These are phyloP conservation scores for Chiloscyllium plagiosum DNA, from an alignment of 2,113 vertebrate genomes.

Conservation along the genomic window DNA sequence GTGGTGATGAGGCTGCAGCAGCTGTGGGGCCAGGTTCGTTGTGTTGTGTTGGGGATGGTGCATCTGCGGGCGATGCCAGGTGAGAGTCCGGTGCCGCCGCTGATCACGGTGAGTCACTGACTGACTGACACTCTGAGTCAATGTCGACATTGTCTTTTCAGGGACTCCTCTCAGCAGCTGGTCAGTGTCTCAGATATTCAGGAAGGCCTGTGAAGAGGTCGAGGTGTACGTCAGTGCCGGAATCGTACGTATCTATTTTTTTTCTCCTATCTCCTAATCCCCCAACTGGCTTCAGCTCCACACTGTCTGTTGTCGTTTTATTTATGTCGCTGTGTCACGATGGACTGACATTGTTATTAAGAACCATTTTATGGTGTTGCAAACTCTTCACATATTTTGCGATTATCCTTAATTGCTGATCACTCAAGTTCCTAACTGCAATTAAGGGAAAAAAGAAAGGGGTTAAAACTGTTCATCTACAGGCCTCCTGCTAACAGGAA, in stretches of 20 bases:
- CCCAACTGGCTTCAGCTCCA: background rate
- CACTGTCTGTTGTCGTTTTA: background rate
- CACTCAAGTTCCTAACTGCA: background rate
- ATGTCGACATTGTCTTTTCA: slow-evolving; percentile 42
- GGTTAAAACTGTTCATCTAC: background rate
- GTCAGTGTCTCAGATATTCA: slow-evolving; percentile 59
- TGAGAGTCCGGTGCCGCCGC: slow-evolving; percentile 41
- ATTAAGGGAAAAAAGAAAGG: background rate
- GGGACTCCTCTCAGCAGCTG: slow-evolving; percentile 62
- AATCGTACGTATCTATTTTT: slow-evolving; percentile 54
- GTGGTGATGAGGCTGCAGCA: slow-evolving; percentile 55
- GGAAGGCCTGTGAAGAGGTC: slow-evolving; percentile 69
- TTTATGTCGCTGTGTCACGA: background rate
- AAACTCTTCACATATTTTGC: background rate
- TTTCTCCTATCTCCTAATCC: background rate
- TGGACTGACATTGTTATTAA: background rate
- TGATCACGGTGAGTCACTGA: too few relatives aligned
- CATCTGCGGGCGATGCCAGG: slow-evolving; percentile 75
- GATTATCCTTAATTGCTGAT: background rate
- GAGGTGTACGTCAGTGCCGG: slow-evolving; percentile 63
- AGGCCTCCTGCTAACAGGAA: background rate
- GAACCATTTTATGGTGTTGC: background rate
- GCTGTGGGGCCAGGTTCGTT: slow-evolving; percentile 60
- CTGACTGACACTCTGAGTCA: fast-evolving
- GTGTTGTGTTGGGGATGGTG: slow-evolving; percentile 70